These are phyloP conservation scores for Phorcus lineatus DNA, from an alignment of 2,888 invertebrate species.

Conservation along the genomic window DNA sequence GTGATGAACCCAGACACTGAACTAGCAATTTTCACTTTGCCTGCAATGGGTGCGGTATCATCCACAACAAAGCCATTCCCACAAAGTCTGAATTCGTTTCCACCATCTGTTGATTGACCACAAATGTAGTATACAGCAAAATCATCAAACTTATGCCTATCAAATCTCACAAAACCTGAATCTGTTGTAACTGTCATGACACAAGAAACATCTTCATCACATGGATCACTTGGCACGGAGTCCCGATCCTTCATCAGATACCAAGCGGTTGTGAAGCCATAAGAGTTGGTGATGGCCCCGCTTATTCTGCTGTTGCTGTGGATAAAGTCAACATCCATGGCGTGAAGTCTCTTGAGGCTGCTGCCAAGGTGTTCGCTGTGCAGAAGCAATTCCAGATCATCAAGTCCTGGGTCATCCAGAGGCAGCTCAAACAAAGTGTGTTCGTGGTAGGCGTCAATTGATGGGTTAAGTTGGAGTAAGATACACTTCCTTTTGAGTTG, in stretches of 20 bases:
- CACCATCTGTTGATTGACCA: neutral
- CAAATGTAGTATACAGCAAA: neutral
- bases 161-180: neutral
- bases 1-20: neutral
- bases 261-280: neutral
- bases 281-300: neutral
- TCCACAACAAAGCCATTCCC: conserved; percentile 18
- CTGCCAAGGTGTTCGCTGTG: neutral
- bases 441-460: neutral
- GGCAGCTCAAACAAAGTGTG: neutral
- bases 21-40: neutral
- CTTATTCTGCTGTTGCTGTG: neutral
- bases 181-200: neutral
- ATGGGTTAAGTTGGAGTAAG: neutral
- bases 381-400: neutral
- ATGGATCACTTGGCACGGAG: neutral
- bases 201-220: neutral
- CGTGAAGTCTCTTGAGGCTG: neutral
- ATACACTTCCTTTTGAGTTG: neutral
- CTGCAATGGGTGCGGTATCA: neutral
- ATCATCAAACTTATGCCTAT: neutral
- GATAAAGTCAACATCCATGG: neutral
- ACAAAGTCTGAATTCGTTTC: neutral
- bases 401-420: neutral
- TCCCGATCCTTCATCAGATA: neutral